Evolutionary conservation across 2,797 vertebrate species (phyloP), one percentile per base, ranked within the genome.

Genomic region (Phoebastria nigripes): DNA sequence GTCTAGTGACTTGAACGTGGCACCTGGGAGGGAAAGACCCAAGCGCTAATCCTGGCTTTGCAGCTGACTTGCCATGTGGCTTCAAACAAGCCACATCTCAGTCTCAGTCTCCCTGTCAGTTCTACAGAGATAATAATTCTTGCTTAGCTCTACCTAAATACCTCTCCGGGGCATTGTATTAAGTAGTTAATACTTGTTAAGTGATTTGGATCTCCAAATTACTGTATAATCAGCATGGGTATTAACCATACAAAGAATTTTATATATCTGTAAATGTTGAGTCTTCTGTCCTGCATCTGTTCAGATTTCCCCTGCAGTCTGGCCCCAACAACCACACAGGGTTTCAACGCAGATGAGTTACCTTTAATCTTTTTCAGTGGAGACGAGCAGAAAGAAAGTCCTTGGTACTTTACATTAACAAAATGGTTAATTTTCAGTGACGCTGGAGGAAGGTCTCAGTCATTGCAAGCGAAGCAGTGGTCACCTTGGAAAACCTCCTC

Each of bases 171-270:
- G 86, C 78, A 90, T 82, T 95, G 78, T 82, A 77, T 92, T 71
- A 92, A 90, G 90, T 59, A 90, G 67, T 82, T 96, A 95, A 95
- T 93, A 92, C 86, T 87, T 96, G 91, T 91, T 93, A 95, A 94
- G 90, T 82, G 93, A 94, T 96, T 89, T 85, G 81, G 55, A 94
- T 94, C 92, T 95, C 90, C 55, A 90, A 89, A 90, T 73, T 91
- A 58, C 93, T 87, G 70, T 87, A 70, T 67, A 92, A 95, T 90
- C 91, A 95, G 81, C 78, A 74, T 49, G 74, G n/a, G 74, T 89
- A 96, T 95, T 96, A 96, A 61, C 59, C 35, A 94, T 33, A 94
- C 21, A 67, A 67, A 82, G 61, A 93, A 67, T 80, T 90, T 77
- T 87, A 74, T 84, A 37, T 52, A 90, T 71, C 85, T 80, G 33